Evolutionary conservation across 2,113 vertebrate species (phyloP), one percentile per base, ranked within the genome.

Genomic region (Galbula dea): DNA sequence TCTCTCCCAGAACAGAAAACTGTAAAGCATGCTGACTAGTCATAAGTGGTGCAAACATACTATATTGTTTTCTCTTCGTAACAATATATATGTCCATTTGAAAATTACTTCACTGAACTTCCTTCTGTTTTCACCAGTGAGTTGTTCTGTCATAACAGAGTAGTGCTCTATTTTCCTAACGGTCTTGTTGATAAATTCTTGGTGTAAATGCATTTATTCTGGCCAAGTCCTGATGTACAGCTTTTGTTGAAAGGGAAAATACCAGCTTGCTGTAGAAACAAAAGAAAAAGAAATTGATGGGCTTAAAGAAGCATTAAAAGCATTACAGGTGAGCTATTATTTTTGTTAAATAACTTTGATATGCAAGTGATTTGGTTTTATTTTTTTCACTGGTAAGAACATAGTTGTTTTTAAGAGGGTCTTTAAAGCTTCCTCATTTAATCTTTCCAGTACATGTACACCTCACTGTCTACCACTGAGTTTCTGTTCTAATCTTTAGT

Each of bases 281-380:
- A 99, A 99, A 97, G 99, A 99, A 96, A 99, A 98, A 96, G 99
- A 99, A 98, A 98, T 98, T 46, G 98, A 97, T 96, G 98, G 98
- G 91, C 95, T 99, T 71, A 99, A 99, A 86, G 98, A 99, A 96
- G 98, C 98, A 85, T 96, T 99, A 79, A 99, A 99, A 97, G 85
- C 92, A 18, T 96, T 99, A 67, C 99, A 99, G 99, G 99, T 99
- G 98, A 90, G 75, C n/a, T 89, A n/a, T 69, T 61, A 59, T 29
- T 89, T 69, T 72, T 49, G 8, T 59, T 66, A 76, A 88, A 48
- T 63, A 48, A 63, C 13, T 36, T 77, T 77, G 18, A 3, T 69
- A 49, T 62, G 17, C 16, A 80, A 52, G 15, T 23, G 2, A 2
- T 79, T 69, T 39, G 11, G 12, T 8, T 83, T 81, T 51, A 15